These are phyloP conservation scores for Paralvinella palmiformis DNA, from an alignment of 1,140 invertebrate species.

Conservation along the genomic window DNA sequence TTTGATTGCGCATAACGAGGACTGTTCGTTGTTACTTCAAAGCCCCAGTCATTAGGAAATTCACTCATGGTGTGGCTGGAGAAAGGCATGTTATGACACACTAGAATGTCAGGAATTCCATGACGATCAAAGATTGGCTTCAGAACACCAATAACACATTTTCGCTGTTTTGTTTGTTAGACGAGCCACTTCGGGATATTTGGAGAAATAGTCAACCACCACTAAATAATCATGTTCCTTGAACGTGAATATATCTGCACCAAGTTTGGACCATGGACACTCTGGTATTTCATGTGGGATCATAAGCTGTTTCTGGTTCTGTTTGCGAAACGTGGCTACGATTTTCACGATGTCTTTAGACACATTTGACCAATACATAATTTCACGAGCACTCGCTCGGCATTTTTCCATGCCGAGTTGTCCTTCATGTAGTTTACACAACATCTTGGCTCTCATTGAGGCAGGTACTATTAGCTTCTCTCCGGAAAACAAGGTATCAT, in stretches of 20 bases:
- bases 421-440: not conserved
- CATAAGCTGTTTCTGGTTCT: slow-evolving; percentile 6
- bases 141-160: not conserved
- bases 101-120: slow-evolving; percentile 5
- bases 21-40: not conserved
- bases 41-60: slow-evolving; percentile 12
- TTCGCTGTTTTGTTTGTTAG: slow-evolving; percentile 5
- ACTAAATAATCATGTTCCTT: slow-evolving; percentile 4
- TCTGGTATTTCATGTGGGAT: slow-evolving; percentile 1
- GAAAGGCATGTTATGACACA: slow-evolving; percentile 16
- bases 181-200: slow-evolving; percentile 5
- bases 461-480: not conserved
- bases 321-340: not conserved
- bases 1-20: not conserved
- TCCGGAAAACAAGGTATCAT: not conserved
- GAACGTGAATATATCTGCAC: slow-evolving; percentile 10
- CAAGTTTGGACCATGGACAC: slow-evolving; percentile 8
- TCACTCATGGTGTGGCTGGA: not conserved
- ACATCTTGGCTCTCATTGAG: not conserved
- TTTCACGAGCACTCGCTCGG: not conserved
- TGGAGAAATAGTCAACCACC: slow-evolving; percentile 16
- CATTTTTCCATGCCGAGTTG: not conserved
- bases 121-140: slow-evolving; percentile 7
- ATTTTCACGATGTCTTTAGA: slow-evolving; percentile 1
- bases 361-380: not conserved